Base-by-base conservation (phyloP, 2,113 vertebrate genomes). In the Aythya baeri region DNA sequence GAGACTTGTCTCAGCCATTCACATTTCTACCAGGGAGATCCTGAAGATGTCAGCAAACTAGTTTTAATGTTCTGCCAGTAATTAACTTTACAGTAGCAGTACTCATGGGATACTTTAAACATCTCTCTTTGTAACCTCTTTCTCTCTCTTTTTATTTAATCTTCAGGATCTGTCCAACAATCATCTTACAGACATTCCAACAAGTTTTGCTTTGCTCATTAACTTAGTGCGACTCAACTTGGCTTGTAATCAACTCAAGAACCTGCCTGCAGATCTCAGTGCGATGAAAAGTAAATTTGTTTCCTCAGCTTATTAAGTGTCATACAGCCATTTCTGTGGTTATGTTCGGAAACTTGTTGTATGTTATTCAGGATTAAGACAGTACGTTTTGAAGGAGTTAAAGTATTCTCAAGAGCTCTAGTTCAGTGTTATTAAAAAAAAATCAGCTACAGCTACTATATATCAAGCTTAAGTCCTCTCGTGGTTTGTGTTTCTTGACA, bases 111-210 rank as follows among this genome's bases (percentile, higher is more conserved):
- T 79, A 66, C 46, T 78, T 50, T 32, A 73, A 67, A 29, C 43
- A 5, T 26, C 38, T 76, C 85, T 94, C 10, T 93, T 90, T 89
- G 80, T 90, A 58, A 68, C 27, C 66, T 78, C 65, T 63, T 11
- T 87, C 4, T 9, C 85, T 87, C 4, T 9, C 87, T 67, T 71
- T 21, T 77, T 88, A 2, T 79, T 93, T 23, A 79, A 96, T 70
- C 91, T 84, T 83, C 98, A 99, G 99, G 99, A 99, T 89, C 82
- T 99, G 83, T 99, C 99, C 89, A 98, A 98, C 96, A 99, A 99
- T 93, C 96, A 55, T 27, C 98, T 99, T 80, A 91, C 86, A 82
- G 88, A 67, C 65, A 67, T 99, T 77, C 99, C 99, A 27, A 88
- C 97, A 88, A 98, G 98, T 71, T 96, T 99, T 81, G 98, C 98